phyloP scores from a whole-genome alignment of 1,140 invertebrate species.

The Euura saliciscinereae region DNA sequence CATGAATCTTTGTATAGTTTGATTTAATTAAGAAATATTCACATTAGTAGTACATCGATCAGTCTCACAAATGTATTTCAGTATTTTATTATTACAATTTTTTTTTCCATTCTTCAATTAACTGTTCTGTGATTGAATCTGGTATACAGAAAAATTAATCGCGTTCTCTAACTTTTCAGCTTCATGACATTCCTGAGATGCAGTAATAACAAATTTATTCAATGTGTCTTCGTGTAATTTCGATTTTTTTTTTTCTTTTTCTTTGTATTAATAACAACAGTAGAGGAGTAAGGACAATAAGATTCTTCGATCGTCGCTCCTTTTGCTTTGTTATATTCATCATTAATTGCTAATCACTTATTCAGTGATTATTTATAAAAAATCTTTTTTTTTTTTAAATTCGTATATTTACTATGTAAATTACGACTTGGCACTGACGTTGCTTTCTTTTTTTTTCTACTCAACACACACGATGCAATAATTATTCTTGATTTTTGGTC shows the following conservation, averaged over 20 bases:
- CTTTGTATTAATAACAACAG: neutral
- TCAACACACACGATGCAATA: too few species aligned
- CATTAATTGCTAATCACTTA: neutral
- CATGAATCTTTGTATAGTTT: conserved; percentile 26
- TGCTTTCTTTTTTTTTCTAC: neutral
- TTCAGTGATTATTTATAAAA: neutral
- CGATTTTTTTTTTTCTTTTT: neutral
- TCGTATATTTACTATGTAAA: neutral
- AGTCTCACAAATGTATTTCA: conserved; percentile 56
- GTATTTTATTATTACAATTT: neutral
- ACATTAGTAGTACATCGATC: conserved; percentile 52
- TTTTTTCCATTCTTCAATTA: neutral
- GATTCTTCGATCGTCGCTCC: neutral
- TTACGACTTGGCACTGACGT: neutral
- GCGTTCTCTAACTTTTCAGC: neutral
- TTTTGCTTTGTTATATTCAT: neutral
- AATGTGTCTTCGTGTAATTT: neutral
- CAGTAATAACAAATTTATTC: neutral
- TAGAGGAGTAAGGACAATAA: conserved; percentile 2
- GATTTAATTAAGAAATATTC: conserved; percentile 51
- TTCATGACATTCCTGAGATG: neutral
- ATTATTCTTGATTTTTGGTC: too few species aligned
- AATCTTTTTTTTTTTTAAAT: too few species aligned
- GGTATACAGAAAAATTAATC: neutral
- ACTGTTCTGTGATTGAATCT: neutral